Evolutionary conservation across 2,888 invertebrate genomes (phyloP).

Genomic region (Andrena flavipes): DNA sequence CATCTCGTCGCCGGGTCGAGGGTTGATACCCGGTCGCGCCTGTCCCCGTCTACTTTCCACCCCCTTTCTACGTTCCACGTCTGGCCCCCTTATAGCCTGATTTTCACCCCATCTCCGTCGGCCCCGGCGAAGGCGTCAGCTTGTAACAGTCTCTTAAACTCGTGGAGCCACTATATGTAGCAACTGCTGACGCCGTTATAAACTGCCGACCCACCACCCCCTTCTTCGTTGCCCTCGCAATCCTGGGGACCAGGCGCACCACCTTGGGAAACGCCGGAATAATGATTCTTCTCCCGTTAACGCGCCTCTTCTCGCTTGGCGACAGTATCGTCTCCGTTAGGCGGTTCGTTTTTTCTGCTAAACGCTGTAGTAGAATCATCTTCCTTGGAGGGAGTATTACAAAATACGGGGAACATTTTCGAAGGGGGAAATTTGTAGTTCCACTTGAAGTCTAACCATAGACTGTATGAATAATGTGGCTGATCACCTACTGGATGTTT

Average conservation of each 20-base stretch:
- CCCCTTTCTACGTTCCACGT: constrained; percentile 59
- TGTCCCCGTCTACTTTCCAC: constrained; percentile 66
- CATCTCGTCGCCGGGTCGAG: constrained; percentile 80
- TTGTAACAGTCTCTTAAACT: constrained; percentile 85
- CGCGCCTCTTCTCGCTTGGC: constrained; percentile 30
- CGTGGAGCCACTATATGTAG: constrained; percentile 74
- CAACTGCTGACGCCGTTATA: constrained; percentile 84
- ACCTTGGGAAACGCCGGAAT: constrained; percentile 47
- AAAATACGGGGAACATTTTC: too few relatives aligned
- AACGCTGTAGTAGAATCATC: not conserved
- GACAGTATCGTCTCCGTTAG: constrained; percentile 21
- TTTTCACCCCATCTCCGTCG: constrained; percentile 73
- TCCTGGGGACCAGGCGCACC: constrained; percentile 42
- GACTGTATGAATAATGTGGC: not conserved
- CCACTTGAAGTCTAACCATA: too few relatives aligned
- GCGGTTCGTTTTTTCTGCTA: not conserved
- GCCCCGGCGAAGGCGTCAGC: constrained; percentile 82
- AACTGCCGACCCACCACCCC: constrained; percentile 74
- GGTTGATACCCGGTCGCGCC: constrained; percentile 77
- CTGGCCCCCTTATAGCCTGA: constrained; percentile 61
- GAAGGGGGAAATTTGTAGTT: too few relatives aligned
- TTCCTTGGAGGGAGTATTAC: not conserved
- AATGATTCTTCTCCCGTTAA: constrained; percentile 63
- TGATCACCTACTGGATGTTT: not conserved
- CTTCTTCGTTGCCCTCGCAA: constrained; percentile 27